Base-by-base conservation (phyloP, 1,140 invertebrate species). In the Helicoverpa zea region DNA sequence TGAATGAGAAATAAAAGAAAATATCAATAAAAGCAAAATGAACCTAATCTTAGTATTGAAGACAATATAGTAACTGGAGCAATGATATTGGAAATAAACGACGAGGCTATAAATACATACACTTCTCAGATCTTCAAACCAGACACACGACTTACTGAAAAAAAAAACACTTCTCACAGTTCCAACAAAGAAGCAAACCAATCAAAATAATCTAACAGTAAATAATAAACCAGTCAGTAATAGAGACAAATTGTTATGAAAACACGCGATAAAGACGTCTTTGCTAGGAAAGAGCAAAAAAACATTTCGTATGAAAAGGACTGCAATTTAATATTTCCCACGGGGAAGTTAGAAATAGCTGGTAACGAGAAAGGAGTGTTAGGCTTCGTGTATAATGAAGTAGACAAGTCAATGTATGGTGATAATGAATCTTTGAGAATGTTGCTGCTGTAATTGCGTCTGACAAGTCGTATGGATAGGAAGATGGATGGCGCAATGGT, bases 221-320 rank as follows among this genome's bases (percentile, higher is more conserved):
- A 18, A 30, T 30, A 30, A 18, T 35, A 56, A 54, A 58, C 30
- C 4, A 58, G 30, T 13, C 14, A 14, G 58, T 73, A 51, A 73
- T 73, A 9, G 52, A 73, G 70, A 73, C 70, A 73, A 73, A 73
- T 73, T 73, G 70, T 29, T 58, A 16, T 4, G 29, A 47, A 30
- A 29, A 43, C 70, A 73, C 70, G 70, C 70, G 30, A 73, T 73
- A 58, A 3, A 43, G 49, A 72, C 68, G 68, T 58, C 51, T 73
- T 73, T 43, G 35, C 70, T 73, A 58, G 52, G 58, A 73, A 18
- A 16, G 23, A 1, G 13, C 14, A 35, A 73, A 73, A 73, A 73
- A 73, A 23, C 18, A 13, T 9, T 13, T 35, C 35, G 2, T 56
- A n/a, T 43, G 35, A 30, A 43, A 70, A 56, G 35, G n/a, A n/a